Evolutionary conservation across 2,797 vertebrate genomes (phyloP).

Genomic region (Anabas testudineus): DNA sequence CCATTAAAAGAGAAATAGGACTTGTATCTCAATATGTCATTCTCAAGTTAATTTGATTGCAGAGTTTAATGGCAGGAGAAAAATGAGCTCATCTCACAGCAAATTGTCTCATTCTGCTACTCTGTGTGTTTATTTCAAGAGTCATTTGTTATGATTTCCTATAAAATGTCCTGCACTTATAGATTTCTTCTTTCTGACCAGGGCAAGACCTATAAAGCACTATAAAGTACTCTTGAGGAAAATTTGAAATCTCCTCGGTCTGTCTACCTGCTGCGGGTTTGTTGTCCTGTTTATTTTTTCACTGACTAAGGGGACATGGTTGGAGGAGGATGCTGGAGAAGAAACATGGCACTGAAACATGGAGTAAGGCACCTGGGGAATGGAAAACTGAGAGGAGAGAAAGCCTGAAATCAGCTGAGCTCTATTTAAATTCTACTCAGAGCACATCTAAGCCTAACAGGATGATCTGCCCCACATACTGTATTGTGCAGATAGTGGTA

Average conservation of each 20-base stretch:
- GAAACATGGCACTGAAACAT: slow-evolving; percentile 31
- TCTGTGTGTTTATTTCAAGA: slow-evolving; percentile 15
- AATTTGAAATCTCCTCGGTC: neutral
- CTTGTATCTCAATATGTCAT: slow-evolving; percentile 25
- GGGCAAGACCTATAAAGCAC: slow-evolving; percentile 1
- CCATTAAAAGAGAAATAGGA: slow-evolving; percentile 13
- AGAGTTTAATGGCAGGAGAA: slow-evolving; percentile 11
- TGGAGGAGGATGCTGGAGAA: slow-evolving; percentile 27
- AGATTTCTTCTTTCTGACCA: slow-evolving; percentile 13
- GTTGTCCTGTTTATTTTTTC: slow-evolving; percentile 40
- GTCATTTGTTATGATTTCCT: slow-evolving; percentile 18
- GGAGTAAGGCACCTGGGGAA: slow-evolving; percentile 39
- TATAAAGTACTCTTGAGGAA: neutral
- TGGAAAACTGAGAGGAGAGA: slow-evolving; percentile 28
- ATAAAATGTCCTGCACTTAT: slow-evolving; percentile 5
- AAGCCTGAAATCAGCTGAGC: slow-evolving; percentile 41
- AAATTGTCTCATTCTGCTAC: slow-evolving; percentile 3
- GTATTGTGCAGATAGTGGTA: slow-evolving; percentile 39
- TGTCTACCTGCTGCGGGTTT: slow-evolving; percentile 33
- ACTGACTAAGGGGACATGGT: slow-evolving; percentile 26
- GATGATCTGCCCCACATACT: slow-evolving; percentile 48
- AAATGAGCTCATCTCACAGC: slow-evolving; percentile 9
- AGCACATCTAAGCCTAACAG: slow-evolving; percentile 54
- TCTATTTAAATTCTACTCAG: slow-evolving; percentile 55
- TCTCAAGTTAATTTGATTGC: slow-evolving; percentile 34